phyloP scores from a whole-genome alignment of 1,140 invertebrate genomes.

The Diorhabda elongata region DNA sequence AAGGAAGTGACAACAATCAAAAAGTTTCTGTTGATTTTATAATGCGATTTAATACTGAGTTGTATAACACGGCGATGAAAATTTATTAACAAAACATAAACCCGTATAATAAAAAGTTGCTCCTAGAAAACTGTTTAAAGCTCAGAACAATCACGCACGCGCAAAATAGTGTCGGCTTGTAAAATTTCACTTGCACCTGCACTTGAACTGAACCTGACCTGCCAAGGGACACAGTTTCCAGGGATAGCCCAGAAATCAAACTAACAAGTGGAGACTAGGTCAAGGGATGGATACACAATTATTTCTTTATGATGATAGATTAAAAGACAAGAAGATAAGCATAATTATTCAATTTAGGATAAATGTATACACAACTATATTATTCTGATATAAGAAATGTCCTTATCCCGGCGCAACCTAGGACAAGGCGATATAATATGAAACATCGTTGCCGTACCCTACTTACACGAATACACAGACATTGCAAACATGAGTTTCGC shows the following conservation, averaged over 20 bases:
- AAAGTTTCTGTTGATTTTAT: neutral
- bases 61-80: neutral
- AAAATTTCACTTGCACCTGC: constrained; percentile 37
- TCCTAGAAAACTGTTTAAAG: neutral
- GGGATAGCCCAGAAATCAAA: constrained; percentile 35
- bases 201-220: constrained; percentile 47
- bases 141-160: neutral
- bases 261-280: constrained; percentile 30
- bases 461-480: constrained; percentile 6
- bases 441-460: constrained; percentile 29
- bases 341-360: neutral
- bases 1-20: constrained; percentile 6
- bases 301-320: neutral
- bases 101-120: neutral
- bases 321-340: too few relatives aligned
- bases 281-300: constrained; percentile 15
- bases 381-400: constrained; percentile 22
- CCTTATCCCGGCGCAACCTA: constrained; percentile 37
- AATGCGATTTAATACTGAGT: neutral
- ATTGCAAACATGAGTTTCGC: constrained; percentile 23
- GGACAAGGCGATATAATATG: constrained; percentile 27
- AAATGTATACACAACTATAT: neutral
- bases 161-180: neutral
- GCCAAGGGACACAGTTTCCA: constrained; percentile 37
- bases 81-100: neutral